Evolutionary conservation across 2,888 invertebrate genomes (phyloP), one percentile per base, ranked within the genome.

Genomic region (Falcaria lacertinaria): DNA sequence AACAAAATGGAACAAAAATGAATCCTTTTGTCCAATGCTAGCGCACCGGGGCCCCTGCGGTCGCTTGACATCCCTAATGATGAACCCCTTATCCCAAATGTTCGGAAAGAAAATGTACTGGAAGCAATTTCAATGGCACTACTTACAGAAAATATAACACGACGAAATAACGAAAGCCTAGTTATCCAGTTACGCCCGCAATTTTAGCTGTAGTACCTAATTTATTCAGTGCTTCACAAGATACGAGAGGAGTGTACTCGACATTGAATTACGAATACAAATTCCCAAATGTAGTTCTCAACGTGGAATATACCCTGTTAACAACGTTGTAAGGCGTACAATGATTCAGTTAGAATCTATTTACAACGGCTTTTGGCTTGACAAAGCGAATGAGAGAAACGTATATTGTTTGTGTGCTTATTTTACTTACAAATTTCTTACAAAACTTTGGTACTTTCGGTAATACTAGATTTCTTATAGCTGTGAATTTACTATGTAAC

Each of bases 171-270:
- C 39, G 45, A 47, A 49, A 42, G 43, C 45, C 51, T 55, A 53
- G 52, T 50, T 58, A 53, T 43, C 54, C 52, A 57, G 48, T 63
- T 55, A 52, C 44, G 49, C 33, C 41, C 42, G 39, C 42, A 50
- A 51, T 53, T 47, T 34, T 34, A 41, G 44, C 51, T 48, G 51
- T 50, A 51, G 48, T 53, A 51, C 44, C 50, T 64, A 62, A 64
- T 64, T 64, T 64, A 64, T 62, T 59, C 57, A 64, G 52, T 49
- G 52, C 52, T 54, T 41, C 40, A 50, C 47, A 40, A 55, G 58
- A 53, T 47, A 56, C 45, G 40, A 52, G 53, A 50, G 52, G 43
- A 42, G 38, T 50, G 52, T 54, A 38, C 48, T 49, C 44, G 43
- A 55, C 58, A 58, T 54, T 39, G 44, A 42, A 55, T 53, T 37